phyloP scores from a whole-genome alignment of 2,797 vertebrate species.

The Clarias platycephalus region DNA sequence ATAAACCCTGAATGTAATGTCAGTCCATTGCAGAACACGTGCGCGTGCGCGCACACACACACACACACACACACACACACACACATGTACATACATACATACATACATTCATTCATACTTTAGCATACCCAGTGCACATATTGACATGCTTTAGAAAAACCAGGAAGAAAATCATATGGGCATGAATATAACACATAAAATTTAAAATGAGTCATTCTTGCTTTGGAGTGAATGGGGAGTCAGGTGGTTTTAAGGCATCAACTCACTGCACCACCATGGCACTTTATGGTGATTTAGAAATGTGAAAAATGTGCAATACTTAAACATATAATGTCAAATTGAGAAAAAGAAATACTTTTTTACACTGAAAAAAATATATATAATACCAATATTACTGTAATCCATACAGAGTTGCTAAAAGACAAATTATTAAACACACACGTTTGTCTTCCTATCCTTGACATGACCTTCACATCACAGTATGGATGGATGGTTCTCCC shows the following conservation, averaged over 20 bases:
- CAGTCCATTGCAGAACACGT: neutral
- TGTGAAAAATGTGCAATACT: neutral
- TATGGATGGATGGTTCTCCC: neutral
- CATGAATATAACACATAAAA: neutral
- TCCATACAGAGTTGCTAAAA: conserved; percentile 49
- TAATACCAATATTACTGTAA: conserved; percentile 7
- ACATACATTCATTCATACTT: neutral
- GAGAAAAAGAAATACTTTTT: conserved; percentile 21
- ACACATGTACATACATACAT: no score
- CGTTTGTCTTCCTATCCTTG: neutral
- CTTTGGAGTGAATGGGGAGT: neutral
- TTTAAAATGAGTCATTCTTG: neutral
- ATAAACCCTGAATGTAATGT: neutral
- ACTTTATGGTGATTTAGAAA: neutral
- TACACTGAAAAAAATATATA: conserved; percentile 38
- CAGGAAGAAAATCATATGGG: neutral
- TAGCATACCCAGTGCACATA: neutral
- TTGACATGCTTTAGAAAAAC: neutral
- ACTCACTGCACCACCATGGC: neutral
- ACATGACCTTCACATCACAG: conserved; percentile 9
- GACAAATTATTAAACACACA: conserved; percentile 23
- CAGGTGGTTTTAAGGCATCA: neutral
- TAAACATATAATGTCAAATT: neutral
- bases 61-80: no score
- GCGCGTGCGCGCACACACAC: no score